Percentiles rank a stretch among this genome's conserved stretches.
These are phyloP conservation scores for Cotesia congregata DNA, from an alignment of 2,888 invertebrate genomes.

Conservation along the genomic window DNA sequence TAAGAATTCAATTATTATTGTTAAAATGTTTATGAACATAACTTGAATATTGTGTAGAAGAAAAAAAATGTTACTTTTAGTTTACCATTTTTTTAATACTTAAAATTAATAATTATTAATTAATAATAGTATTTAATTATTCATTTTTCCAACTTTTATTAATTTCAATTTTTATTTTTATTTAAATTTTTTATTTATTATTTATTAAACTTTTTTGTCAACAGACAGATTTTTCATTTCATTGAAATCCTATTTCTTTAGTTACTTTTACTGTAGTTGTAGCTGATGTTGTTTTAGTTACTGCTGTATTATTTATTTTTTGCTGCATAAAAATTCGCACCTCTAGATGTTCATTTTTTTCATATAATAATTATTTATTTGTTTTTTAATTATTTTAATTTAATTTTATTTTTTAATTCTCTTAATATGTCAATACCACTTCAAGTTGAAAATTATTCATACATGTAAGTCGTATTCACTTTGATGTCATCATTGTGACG, in stretches of 20 bases:
- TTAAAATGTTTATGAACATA: not conserved
- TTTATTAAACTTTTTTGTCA: conserved; percentile 17
- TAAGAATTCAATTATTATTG: conserved; percentile 28
- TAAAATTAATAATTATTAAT: conserved; percentile 1
- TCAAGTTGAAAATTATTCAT: conserved; percentile 77
- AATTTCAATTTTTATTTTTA: not conserved
- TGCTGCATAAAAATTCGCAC: conserved; percentile 61
- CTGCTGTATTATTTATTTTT: conserved; percentile 12
- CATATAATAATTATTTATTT: conserved; percentile 75
- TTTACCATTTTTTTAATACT: not conserved
- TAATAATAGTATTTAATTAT: not conserved
- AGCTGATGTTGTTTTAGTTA: conserved; percentile 12
- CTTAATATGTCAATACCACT: conserved; percentile 76
- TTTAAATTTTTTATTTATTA: conserved; percentile 29
- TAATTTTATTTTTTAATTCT: conserved; percentile 63
- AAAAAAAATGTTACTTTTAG: not conserved
- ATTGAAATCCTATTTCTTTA: not conserved
- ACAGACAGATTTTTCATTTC: not conserved
- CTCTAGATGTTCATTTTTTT: conserved; percentile 70
- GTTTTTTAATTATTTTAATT: conserved; percentile 62
- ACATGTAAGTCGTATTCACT: conserved; percentile 83
- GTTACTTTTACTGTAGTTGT: conserved; percentile 1
- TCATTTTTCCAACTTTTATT: not conserved
- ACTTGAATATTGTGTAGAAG: not conserved
- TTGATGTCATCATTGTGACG: conserved; percentile 99